Evolutionary conservation across 2,113 vertebrate species (phyloP).

Genomic region (Euleptes europaea): DNA sequence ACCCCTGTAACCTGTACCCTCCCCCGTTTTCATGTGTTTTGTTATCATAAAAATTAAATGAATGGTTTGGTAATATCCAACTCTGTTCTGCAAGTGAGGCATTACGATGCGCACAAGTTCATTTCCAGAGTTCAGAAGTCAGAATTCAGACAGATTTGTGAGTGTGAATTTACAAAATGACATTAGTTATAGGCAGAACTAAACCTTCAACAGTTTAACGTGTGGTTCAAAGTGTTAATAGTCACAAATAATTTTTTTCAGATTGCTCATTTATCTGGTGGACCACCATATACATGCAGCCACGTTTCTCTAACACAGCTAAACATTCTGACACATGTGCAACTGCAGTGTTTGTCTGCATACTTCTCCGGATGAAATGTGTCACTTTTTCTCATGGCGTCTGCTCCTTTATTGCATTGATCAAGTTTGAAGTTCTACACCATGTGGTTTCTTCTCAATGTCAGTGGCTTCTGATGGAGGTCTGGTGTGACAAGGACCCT

Average conservation of each 20-base stretch:
- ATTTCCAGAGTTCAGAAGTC: neutral
- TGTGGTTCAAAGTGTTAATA: neutral
- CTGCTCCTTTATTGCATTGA: neutral
- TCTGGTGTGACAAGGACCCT: neutral
- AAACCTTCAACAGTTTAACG: neutral
- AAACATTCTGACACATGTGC: neutral
- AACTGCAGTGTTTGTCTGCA: neutral
- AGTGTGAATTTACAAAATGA: neutral
- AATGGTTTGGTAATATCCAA: neutral
- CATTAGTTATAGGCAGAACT: neutral
- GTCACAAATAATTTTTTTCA: no score
- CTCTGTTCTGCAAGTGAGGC: neutral
- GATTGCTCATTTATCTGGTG: neutral
- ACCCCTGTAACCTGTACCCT: constrained; percentile 18
- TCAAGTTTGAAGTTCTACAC: neutral
- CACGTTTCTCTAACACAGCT: neutral
- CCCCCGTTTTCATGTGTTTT: neutral
- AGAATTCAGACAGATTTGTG: neutral
- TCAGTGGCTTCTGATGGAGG: neutral
- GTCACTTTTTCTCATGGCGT: neutral
- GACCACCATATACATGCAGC: neutral
- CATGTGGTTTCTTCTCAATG: neutral
- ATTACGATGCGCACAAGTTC: no score
- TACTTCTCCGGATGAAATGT: neutral
- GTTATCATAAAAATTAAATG: neutral